Evolutionary conservation across 1,140 invertebrate genomes (phyloP).

Genomic region (Ips typographus): DNA sequence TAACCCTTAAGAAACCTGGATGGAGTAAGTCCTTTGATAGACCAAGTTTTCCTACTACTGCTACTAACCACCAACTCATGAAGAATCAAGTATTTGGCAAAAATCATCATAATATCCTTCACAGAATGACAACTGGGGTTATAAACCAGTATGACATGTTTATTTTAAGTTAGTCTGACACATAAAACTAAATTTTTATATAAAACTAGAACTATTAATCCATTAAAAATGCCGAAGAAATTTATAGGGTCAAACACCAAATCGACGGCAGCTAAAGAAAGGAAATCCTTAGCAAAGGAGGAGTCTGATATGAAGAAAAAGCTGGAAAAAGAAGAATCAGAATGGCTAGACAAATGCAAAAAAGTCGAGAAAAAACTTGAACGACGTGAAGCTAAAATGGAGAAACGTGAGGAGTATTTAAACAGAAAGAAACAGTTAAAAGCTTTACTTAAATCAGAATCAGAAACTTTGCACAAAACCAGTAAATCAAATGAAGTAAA

Average conservation of each 20-base stretch:
- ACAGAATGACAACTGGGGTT: too few relatives aligned
- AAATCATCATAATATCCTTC: too few relatives aligned
- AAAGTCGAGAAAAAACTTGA: slow-evolving; percentile 83
- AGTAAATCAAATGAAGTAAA: slow-evolving; percentile 44
- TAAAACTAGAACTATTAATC: neutral
- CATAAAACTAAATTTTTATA: neutral
- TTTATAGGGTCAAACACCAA: slow-evolving; percentile 78
- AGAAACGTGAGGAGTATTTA: slow-evolving; percentile 78
- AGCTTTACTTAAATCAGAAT: slow-evolving; percentile 84
- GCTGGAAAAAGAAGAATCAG: slow-evolving; percentile 78
- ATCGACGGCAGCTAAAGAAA: slow-evolving; percentile 79
- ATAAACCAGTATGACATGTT: neutral
- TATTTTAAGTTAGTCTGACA: neutral
- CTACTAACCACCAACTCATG: too few relatives aligned
- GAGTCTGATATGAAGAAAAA: slow-evolving; percentile 68
- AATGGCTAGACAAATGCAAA: slow-evolving; percentile 94
- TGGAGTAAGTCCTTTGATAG: too few relatives aligned
- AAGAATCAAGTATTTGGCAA: too few relatives aligned
- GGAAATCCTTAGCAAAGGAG: slow-evolving; percentile 75
- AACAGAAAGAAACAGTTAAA: slow-evolving; percentile 88
- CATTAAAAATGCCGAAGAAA: slow-evolving; percentile 81
- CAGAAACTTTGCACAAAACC: slow-evolving; percentile 65
- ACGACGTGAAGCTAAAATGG: slow-evolving; percentile 88
- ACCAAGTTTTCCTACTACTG: too few relatives aligned
- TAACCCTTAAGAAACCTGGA: too few relatives aligned